These are phyloP conservation scores for Tapirus terrestris DNA, from an alignment of 2,113 vertebrate species.

Conservation along the genomic window DNA sequence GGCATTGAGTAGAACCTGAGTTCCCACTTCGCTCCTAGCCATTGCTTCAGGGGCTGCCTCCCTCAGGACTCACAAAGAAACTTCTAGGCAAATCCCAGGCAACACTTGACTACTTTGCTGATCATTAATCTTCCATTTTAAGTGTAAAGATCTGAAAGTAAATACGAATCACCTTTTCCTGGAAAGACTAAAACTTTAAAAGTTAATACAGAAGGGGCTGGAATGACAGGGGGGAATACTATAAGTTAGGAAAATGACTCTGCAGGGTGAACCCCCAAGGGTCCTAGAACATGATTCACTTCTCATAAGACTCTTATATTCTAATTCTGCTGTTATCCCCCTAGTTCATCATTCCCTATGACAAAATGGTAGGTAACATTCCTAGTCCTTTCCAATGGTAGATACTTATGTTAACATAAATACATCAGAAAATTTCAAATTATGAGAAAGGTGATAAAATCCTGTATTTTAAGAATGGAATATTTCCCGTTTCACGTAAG, in stretches of 20 bases:
- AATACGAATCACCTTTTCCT: conserved; percentile 37
- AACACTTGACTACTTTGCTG: background rate
- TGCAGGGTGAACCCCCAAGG: background rate
- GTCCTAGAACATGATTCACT: background rate
- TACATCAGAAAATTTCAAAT: background rate
- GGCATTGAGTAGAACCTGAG: background rate
- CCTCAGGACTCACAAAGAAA: background rate
- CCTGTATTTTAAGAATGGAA: background rate
- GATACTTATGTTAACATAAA: background rate
- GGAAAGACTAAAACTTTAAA: conserved; percentile 33
- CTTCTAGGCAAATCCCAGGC: background rate
- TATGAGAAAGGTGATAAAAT: background rate
- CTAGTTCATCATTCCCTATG: background rate
- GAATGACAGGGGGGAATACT: background rate
- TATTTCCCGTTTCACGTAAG: background rate
- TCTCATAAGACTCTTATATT: background rate
- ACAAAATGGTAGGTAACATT: background rate
- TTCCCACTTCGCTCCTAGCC: background rate
- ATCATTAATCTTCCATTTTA: conserved; percentile 51
- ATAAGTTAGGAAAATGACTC: background rate
- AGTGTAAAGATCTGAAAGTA: background rate
- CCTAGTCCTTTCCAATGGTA: background rate
- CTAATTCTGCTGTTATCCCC: background rate
- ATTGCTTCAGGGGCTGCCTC: background rate
- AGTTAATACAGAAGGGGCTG: background rate